Conservation (phyloP, 2,113 vertebrate genomes). For the Tamias sibiricus region DNA sequence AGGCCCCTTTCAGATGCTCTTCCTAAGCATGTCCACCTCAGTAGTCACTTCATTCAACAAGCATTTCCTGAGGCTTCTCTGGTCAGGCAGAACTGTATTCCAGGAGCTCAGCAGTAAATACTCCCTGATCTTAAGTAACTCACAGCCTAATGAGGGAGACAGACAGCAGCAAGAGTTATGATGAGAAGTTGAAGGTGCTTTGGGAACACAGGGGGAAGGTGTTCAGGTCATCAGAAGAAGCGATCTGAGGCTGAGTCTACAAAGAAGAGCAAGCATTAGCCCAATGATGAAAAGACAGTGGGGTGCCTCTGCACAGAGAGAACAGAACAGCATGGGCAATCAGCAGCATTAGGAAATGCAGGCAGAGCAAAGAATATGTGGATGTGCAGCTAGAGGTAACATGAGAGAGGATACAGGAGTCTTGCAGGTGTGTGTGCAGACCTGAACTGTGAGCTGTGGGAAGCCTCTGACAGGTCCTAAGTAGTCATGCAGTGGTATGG, state of each 20-base stretch:
- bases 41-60: background rate
- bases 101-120: background rate
- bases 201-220: background rate
- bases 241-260: background rate
- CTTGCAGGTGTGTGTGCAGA: background rate
- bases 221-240: background rate
- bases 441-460: background rate
- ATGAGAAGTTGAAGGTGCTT: background rate
- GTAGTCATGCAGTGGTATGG: background rate
- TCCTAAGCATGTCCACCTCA: background rate
- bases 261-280: background rate
- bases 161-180: background rate
- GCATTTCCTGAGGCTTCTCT: constrained; percentile 21
- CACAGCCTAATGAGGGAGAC: background rate
- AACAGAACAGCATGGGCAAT: background rate
- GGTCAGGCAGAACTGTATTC: background rate
- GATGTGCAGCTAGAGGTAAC: too few relatives aligned
- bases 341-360: background rate
- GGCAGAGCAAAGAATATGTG: background rate
- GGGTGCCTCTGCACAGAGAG: background rate
- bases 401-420: background rate
- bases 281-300: background rate
- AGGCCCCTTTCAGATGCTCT: background rate
- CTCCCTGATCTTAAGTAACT: background rate
- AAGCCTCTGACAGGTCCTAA: background rate